Evolutionary conservation across 37 sponge, comb jelly and placozoan genomes (phyloP).

Genomic region (Ephydatia muelleri): DNA sequence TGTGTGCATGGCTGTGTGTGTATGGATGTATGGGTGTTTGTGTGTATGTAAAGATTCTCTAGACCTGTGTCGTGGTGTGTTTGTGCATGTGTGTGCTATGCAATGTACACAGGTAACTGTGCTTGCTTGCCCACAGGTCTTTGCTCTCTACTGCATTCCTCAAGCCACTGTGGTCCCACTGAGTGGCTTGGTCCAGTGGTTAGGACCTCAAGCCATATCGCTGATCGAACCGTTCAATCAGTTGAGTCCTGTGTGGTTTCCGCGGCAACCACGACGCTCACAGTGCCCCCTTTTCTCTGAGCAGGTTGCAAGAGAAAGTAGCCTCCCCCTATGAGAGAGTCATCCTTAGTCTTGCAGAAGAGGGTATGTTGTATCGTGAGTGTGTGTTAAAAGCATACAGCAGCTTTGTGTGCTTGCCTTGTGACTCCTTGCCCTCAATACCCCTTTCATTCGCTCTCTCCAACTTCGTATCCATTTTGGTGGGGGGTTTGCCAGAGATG

Average conservation of each 20-base stretch:
- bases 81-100: conserved; percentile 15
- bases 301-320: conserved; percentile 1
- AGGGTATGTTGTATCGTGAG: conserved; percentile 13
- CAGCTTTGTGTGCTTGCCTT: too few relatives aligned
- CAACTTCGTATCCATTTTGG: neutral
- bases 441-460: neutral
- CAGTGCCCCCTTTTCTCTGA: neutral
- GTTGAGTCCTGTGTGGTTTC: conserved; percentile 10
- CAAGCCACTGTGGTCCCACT: too few relatives aligned
- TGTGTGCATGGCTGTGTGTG: conserved; percentile 35
- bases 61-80: conserved; percentile 3
- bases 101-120: too few relatives aligned
- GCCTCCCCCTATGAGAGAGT: conserved; percentile 47
- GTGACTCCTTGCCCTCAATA: too few relatives aligned
- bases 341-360: conserved; percentile 39
- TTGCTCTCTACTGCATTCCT: too few relatives aligned
- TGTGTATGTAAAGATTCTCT: too few relatives aligned
- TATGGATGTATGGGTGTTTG: too few relatives aligned
- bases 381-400: too few relatives aligned
- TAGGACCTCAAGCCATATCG: too few relatives aligned
- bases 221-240: too few relatives aligned
- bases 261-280: neutral
- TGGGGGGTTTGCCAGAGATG: conserved; percentile 15
- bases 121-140: too few relatives aligned
- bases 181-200: too few relatives aligned